These are phyloP conservation scores for Pemphredon lugubris DNA, from an alignment of 2,888 invertebrate genomes.

Conservation along the genomic window DNA sequence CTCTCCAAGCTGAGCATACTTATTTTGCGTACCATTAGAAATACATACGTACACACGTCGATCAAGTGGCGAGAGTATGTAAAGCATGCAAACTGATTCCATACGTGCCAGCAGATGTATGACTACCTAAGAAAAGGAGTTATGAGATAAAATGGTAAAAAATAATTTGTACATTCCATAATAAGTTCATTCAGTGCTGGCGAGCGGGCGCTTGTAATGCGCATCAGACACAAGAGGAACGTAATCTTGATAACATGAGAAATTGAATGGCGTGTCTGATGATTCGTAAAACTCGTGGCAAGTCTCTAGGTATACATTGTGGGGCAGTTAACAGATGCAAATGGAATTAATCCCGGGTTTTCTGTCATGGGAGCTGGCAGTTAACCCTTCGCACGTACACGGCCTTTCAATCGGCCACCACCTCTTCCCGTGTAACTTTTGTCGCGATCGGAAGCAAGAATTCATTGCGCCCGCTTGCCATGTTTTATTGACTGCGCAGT, in stretches of 20 bases:
- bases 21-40: conserved; percentile 26
- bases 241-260: conserved; percentile 8
- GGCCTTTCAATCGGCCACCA: conserved; percentile 30
- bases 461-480: conserved; percentile 59
- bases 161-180: conserved; percentile 92
- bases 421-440: conserved; percentile 15
- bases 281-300: conserved; percentile 6
- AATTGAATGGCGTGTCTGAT: conserved; percentile 10
- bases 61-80: conserved; percentile 33
- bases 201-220: conserved; percentile 63
- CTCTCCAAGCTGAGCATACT: conserved; percentile 24
- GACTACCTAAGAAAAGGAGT: conserved; percentile 58
- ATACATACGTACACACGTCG: conserved; percentile 35
- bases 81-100: conserved; percentile 41
- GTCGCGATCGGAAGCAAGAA: conserved; percentile 20
- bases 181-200: conserved; percentile 84
- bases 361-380: conserved; percentile 59
- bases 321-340: conserved; percentile 13
- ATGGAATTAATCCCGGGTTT: conserved; percentile 5
- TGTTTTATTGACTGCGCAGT: conserved; percentile 68
- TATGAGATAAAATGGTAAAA: conserved; percentile 67
- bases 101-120: conserved; percentile 58
- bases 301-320: conserved; percentile 11
- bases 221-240: conserved; percentile 2
- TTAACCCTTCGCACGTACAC: conserved; percentile 22